These are phyloP conservation scores for Linnaemya tessellans DNA, from an alignment of 2,888 invertebrate genomes.

Conservation along the genomic window DNA sequence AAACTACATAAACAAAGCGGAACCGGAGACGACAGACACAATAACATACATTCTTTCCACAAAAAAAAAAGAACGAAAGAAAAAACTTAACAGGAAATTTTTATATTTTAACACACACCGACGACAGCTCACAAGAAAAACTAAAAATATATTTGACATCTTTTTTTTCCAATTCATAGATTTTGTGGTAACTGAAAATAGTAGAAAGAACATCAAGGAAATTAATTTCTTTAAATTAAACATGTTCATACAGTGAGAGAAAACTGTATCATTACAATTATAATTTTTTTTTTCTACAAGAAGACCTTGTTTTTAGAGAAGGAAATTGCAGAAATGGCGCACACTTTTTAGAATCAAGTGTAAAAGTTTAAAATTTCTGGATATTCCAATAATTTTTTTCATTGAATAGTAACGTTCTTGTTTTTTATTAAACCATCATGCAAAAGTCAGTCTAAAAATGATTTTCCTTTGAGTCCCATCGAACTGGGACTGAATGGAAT, in stretches of 20 bases:
- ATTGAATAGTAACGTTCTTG: too few relatives aligned
- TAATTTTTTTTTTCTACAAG: too few relatives aligned
- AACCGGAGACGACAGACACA: constrained; percentile 54
- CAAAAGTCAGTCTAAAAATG: too few relatives aligned
- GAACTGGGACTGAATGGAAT: too few relatives aligned
- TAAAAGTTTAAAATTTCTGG: too few relatives aligned
- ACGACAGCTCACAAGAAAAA: background rate
- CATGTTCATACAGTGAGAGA: constrained; percentile 8
- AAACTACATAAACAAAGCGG: constrained; percentile 55
- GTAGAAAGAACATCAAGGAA: constrained; percentile 37
- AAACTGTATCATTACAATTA: background rate
- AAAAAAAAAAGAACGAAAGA: background rate
- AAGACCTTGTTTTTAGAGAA: too few relatives aligned
- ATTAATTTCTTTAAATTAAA: constrained; percentile 49
- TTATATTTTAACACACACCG: constrained; percentile 45
- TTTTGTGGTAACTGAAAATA: constrained; percentile 6
- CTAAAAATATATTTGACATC: constrained; percentile 39
- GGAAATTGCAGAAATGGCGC: too few relatives aligned
- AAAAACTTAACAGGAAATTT: constrained; percentile 52
- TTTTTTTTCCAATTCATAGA: constrained; percentile 7
- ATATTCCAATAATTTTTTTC: too few relatives aligned
- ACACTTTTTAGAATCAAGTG: too few relatives aligned
- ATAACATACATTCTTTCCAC: background rate
- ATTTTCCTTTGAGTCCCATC: too few relatives aligned
- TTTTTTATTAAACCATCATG: too few relatives aligned